A percentile compares a stretch with the other conserved stretches of the same genome.
Conservation (phyloP, 2,113 vertebrate genomes). For the Ageneiosus marmoratus region DNA sequence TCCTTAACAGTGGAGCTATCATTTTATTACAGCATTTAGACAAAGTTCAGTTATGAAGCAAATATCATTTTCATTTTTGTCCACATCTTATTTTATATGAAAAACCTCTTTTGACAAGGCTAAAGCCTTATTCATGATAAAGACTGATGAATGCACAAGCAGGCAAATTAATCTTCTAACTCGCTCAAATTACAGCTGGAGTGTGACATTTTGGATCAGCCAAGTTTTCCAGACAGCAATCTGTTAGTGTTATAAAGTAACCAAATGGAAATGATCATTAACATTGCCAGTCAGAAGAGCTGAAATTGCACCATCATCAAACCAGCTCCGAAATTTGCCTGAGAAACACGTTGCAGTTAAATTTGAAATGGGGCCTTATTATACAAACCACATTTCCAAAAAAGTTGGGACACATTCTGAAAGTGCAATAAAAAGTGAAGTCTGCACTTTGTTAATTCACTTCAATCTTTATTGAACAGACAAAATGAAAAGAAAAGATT, state of each 20-base stretch:
- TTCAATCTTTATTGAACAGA: too few relatives aligned
- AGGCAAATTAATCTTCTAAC: conserved; percentile 1
- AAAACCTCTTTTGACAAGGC: background rate
- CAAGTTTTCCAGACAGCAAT: conserved; percentile 15
- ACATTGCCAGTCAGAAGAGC: background rate
- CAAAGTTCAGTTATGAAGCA: background rate
- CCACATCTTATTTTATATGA: background rate
- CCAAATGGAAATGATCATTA: conserved; percentile 19
- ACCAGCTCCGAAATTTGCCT: background rate
- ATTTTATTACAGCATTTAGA: background rate
- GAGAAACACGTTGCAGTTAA: background rate
- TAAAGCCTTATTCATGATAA: background rate
- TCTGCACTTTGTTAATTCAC: too few relatives aligned
- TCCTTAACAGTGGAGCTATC: background rate
- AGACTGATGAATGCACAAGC: background rate
- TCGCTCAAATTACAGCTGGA: conserved; percentile 9
- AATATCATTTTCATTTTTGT: background rate
- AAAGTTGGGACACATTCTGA: too few relatives aligned
- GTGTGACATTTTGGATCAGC: conserved; percentile 22
- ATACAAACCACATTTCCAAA: too few relatives aligned
- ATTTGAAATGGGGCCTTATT: background rate
- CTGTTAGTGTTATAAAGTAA: conserved; percentile 17
- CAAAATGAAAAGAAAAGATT: too few relatives aligned
- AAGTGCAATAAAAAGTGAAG: too few relatives aligned
- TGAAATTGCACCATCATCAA: background rate